Base-by-base conservation (phyloP, 1,140 invertebrate genomes). In the Drosophila repletoides region DNA sequence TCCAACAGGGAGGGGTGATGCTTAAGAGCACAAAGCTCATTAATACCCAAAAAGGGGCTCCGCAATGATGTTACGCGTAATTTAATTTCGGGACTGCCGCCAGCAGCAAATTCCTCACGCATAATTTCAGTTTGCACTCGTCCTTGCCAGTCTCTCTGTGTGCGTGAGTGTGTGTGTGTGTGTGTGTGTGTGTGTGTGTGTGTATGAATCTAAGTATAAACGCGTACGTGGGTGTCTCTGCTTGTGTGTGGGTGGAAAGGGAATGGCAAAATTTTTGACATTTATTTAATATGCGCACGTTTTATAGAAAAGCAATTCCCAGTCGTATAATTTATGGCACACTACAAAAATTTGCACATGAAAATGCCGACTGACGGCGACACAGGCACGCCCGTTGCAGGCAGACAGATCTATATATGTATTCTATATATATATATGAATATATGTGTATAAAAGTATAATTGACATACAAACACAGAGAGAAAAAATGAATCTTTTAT, bases 241-340 rank as follows among this genome's bases (percentile, higher is more conserved):
- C 10, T 5, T 36, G 12, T 31, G 40, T 15, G 40, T 28, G 15
- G 10, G 46, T 4, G 14, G 21, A 2, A 10, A 49, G 55, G 68
- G 55, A 61, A 66, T 67, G 63, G 61, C 63, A 72, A 72, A 55
- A 84, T 87, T 80, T 83, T 86, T 86, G 80, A 86, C 80, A 86
- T 86, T 86, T 86, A 86, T 86, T 86, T 86, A 86, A 86, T 86
- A 86, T 87, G 80, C 81, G 81, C 80, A 86, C 80, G 80, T 87
- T 86, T 87, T 87, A 86, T 86, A 87, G 81, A 86, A 86, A 86
- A 86, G 80, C 76, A 86, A 86, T 86, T 86, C 80, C 80, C 80
- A 81, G 80, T 76, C 72, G 80, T 84, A 80, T 86, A 86, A 86
- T 86, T 86, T 86, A 86, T 86, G 76, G 72, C 80, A 76, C 72